These are phyloP conservation scores for Colletes gigas DNA, from an alignment of 1,140 invertebrate species.

Conservation along the genomic window DNA sequence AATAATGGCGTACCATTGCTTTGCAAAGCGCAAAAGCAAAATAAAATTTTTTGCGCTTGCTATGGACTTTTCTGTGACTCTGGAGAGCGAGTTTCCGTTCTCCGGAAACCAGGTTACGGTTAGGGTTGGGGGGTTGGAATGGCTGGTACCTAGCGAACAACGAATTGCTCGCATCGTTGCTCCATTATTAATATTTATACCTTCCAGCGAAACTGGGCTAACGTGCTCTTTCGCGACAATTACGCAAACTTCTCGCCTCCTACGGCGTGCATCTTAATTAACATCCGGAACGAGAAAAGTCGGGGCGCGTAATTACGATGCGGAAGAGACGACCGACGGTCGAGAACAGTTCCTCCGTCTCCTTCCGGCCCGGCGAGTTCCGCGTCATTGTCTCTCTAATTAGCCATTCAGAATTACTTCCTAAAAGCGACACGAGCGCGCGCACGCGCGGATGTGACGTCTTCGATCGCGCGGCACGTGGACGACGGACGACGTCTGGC, in stretches of 20 bases:
- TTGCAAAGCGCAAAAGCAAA: too few species aligned
- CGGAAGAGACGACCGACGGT: conserved; percentile 55
- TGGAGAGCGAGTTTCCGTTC: too few species aligned
- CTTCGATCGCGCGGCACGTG: conserved; percentile 59
- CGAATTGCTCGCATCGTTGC: not conserved
- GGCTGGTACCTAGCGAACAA: not conserved
- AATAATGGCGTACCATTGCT: too few species aligned
- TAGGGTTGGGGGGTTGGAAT: too few species aligned
- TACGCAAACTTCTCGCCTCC: not conserved
- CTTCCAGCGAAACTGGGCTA: conserved; percentile 7
- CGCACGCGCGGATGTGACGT: conserved; percentile 73
- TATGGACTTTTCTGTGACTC: too few species aligned
- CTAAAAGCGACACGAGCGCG: conserved; percentile 61
- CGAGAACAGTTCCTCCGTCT: conserved; percentile 49
- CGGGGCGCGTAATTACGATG: conserved; percentile 56
- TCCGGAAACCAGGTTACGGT: too few species aligned
- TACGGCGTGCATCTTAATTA: conserved; percentile 22
- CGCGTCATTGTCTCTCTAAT: conserved; percentile 75
- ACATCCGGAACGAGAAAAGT: conserved; percentile 48
- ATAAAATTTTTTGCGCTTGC: too few species aligned
- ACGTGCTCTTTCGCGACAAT: conserved; percentile 3
- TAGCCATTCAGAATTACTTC: conserved; percentile 75
- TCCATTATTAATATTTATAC: not conserved
- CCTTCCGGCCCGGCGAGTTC: conserved; percentile 71
- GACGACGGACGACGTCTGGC: conserved; percentile 52